These are phyloP conservation scores for Lysandra bellargus DNA, from an alignment of 2,888 invertebrate species.

Conservation along the genomic window DNA sequence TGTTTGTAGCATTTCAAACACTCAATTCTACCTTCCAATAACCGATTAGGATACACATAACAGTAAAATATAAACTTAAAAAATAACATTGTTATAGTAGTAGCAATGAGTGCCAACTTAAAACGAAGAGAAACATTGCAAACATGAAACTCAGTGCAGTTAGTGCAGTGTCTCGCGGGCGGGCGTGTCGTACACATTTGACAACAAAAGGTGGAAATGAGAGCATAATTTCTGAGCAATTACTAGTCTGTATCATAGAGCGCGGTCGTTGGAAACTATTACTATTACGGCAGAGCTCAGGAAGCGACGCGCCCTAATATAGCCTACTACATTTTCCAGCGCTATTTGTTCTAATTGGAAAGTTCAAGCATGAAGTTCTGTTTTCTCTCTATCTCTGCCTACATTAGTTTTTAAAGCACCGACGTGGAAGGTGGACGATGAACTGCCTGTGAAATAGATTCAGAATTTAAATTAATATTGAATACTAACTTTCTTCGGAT, in stretches of 20 bases:
- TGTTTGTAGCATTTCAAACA: too few relatives aligned
- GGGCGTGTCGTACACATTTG: conserved; percentile 24
- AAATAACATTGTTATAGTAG: not conserved
- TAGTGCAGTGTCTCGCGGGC: not conserved
- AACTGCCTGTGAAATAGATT: not conserved
- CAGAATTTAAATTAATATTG: not conserved
- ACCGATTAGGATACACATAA: not conserved
- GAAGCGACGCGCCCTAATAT: conserved; percentile 19
- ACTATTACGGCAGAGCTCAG: conserved; percentile 20
- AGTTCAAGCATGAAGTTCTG: conserved; percentile 21
- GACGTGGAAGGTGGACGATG: not conserved
- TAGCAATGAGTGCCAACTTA: not conserved
- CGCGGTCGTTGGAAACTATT: conserved; percentile 28
- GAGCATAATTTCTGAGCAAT: conserved; percentile 28
- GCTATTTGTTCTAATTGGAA: conserved; percentile 29
- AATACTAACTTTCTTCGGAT: not conserved
- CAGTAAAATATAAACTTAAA: too few relatives aligned
- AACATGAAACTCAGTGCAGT: not conserved
- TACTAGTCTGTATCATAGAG: conserved; percentile 26
- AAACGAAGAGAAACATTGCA: not conserved
- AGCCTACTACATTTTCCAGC: conserved; percentile 26
- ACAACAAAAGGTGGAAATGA: conserved; percentile 29
- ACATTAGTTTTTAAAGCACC: not conserved
- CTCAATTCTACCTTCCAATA: not conserved
- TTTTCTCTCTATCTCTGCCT: conserved; percentile 12